Conservation (phyloP, 1,140 invertebrate species). For the Euura saliciscinereae region DNA sequence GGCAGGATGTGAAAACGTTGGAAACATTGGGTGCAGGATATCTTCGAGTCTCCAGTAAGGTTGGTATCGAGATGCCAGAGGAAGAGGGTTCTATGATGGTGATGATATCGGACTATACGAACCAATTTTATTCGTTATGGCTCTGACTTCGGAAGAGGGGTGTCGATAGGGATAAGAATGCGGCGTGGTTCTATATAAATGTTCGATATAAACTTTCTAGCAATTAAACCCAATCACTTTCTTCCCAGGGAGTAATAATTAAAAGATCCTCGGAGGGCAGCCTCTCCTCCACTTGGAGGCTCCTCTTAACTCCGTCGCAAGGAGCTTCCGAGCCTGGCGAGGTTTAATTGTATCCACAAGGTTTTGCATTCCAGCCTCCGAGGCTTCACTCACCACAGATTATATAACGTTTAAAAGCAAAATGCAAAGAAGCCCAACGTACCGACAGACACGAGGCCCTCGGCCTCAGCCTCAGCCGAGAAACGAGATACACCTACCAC, state of each 20-base stretch:
- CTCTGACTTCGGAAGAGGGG: not conserved
- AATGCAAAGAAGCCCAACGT: slow-evolving; percentile 14
- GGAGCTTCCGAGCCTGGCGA: not conserved
- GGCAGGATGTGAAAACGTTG: not conserved
- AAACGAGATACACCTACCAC: not conserved
- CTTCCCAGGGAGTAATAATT: slow-evolving; percentile 12
- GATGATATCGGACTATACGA: too few relatives aligned
- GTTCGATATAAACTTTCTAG: slow-evolving; percentile 8
- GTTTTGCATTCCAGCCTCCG: slow-evolving; percentile 12
- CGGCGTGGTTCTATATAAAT: not conserved
- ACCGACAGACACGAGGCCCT: slow-evolving; percentile 6
- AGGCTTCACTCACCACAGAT: slow-evolving; percentile 6
- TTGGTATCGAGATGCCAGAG: not conserved
- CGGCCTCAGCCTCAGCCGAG: slow-evolving; percentile 19
- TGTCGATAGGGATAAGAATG: too few relatives aligned
- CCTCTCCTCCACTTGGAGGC: not conserved
- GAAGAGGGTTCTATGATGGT: not conserved
- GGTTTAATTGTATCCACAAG: slow-evolving; percentile 10
- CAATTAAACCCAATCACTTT: slow-evolving; percentile 13
- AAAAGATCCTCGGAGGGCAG: slow-evolving; percentile 13
- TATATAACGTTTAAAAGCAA: slow-evolving; percentile 24
- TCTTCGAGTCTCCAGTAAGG: not conserved
- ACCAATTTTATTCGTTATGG: too few relatives aligned
- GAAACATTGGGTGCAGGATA: not conserved
- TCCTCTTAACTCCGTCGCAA: not conserved